phyloP scores from a whole-genome alignment of 37 sponge, comb jelly and placozoan species.

The Chondrosia reniformis region DNA sequence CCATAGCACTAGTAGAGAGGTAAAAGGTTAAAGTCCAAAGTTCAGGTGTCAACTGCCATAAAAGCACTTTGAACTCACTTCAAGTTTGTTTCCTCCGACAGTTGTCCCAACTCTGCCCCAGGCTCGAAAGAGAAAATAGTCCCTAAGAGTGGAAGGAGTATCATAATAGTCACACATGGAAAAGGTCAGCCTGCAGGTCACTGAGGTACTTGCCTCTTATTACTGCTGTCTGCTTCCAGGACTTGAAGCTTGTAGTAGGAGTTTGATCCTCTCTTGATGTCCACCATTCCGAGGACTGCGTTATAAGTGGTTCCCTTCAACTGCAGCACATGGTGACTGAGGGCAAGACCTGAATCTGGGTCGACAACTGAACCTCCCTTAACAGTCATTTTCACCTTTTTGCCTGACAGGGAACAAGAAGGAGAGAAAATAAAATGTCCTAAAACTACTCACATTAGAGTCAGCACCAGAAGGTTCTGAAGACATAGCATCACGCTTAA shows the following conservation, averaged over 20 bases:
- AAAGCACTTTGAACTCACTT: conserved; percentile 52
- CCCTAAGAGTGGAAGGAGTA: too few species aligned
- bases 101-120: conserved; percentile 98
- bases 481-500: too few species aligned
- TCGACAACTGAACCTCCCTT: conserved; percentile 91
- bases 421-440: too few species aligned
- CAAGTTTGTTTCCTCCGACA: conserved; percentile 86
- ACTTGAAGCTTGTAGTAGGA: conserved; percentile 98
- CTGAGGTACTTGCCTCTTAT: not conserved
- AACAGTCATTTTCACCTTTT: conserved; percentile 71
- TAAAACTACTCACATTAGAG: too few species aligned
- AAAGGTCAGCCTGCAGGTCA: too few species aligned
- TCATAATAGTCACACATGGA: too few species aligned
- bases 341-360: conserved; percentile 84
- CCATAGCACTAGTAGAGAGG: not conserved
- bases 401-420: too few species aligned
- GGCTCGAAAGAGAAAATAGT: conserved; percentile 78
- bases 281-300: conserved; percentile 96
- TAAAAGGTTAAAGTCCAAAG: not conserved
- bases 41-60: not conserved
- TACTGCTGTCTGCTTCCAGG: conserved; percentile 62
- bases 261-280: conserved; percentile 85
- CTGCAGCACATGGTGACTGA: conserved; percentile 78
- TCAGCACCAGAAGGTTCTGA: too few species aligned
- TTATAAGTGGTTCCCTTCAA: conserved; percentile 64